A percentile compares a stretch with the other conserved stretches of the same genome.
phyloP scores from a whole-genome alignment of 2,113 vertebrate species.

The Microtus oregoni region DNA sequence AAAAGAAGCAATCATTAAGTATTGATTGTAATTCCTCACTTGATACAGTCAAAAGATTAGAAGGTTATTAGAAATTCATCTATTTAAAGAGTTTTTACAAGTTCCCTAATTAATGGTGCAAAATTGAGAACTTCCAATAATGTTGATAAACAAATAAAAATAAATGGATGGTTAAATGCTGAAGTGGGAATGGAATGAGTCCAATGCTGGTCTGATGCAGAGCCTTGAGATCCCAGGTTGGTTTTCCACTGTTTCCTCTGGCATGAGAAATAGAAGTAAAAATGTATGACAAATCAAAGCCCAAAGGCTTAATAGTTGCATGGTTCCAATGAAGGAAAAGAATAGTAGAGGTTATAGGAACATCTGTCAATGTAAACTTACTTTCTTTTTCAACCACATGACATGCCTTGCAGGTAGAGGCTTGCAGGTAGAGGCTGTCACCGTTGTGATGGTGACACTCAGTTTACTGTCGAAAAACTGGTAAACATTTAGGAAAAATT shows the following conservation, averaged over 20 bases:
- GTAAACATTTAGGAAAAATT: neutral
- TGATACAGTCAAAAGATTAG: neutral
- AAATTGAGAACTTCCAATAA: neutral
- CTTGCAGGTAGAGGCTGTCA: neutral
- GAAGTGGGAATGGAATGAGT: neutral
- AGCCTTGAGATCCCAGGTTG: neutral
- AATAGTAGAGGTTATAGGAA: neutral
- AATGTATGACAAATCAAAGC: neutral
- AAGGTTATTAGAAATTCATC: neutral
- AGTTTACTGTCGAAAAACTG: neutral
- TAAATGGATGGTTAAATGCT: neutral
- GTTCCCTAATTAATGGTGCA: neutral
- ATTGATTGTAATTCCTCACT: slow-evolving; percentile 40
- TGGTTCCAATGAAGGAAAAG: neutral
- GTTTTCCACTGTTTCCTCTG: neutral
- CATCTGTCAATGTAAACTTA: neutral
- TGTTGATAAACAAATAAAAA: neutral
- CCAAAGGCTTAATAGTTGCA: neutral
- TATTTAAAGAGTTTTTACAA: slow-evolving; percentile 1
- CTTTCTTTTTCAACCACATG: slow-evolving; percentile 1
- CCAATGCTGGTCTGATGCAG: neutral
- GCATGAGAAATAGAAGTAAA: neutral
- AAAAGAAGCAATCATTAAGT: slow-evolving; percentile 24
- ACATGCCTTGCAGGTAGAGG: neutral
- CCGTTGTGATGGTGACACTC: neutral